Evolutionary conservation across 64 coral and sea anemone species (phyloP), one percentile per base, ranked within the genome.

Genomic region (Montipora sp.): DNA sequence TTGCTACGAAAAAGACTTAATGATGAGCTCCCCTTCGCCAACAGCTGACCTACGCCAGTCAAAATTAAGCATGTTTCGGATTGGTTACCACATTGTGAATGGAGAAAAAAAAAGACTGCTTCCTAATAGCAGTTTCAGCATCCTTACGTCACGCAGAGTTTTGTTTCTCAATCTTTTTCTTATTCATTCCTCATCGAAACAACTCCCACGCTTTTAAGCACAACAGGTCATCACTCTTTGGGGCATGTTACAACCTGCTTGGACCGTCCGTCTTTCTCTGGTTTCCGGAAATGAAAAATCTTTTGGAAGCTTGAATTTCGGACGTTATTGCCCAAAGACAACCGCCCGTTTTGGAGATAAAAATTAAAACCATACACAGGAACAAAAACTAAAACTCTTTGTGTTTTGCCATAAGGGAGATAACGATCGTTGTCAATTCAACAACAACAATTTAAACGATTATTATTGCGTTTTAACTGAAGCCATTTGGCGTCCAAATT

Each of bases 271-370:
- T 71, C 46, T 58, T 49, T 71, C n/a, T 47, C 9, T 16, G 21
- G 22, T 59, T 85, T 85, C 82, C 82, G 82, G 82, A 49, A 71
- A 45, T 7, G 66, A 84, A 71, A 61, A 85, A 4, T 70, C 55
- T 71, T 71, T 71, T 85, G 65, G 82, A 2, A 36, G 61, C 49
- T 65, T 82, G 49, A 71, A 71, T 85, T 85, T 85, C 82, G 63
- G 63, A 71, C 82, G 68, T 7, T 47, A 65, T 84, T 84, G 24
- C 13, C 81, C 36, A 84, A 84, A 81, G 66, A 68, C 49, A 50
- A 85, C 82, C 82, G 82, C 82, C 82, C n/a, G 82, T 68, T 67
- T 71, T 71, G 65, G 3, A 70, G 46, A 14, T 11, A 85, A 44
- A 85, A 71, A 85, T 85, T 9, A 85, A 72, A 71, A 85, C 82